Evolutionary conservation across 2,797 vertebrate species (phyloP).

Genomic region (Tenualosa ilisha): DNA sequence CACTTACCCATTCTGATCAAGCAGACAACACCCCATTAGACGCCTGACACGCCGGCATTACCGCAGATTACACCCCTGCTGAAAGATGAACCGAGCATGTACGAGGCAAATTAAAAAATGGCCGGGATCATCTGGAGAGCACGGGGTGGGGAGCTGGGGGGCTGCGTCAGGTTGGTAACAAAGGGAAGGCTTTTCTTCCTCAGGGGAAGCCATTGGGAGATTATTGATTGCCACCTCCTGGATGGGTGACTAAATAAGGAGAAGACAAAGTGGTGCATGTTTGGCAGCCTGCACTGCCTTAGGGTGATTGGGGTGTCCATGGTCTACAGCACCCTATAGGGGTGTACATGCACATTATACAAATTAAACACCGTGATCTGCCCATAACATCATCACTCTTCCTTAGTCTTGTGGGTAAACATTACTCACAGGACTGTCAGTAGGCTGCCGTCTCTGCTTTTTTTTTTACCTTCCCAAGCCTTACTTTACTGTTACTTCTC

Average conservation of each 20-base stretch:
- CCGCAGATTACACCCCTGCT: constrained; percentile 1
- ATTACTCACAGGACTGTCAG: neutral
- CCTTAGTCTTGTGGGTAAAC: neutral
- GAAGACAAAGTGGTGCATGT: neutral
- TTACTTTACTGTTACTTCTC: neutral
- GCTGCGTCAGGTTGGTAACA: neutral
- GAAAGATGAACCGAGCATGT: neutral
- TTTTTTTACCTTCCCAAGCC: neutral
- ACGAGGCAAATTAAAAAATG: neutral
- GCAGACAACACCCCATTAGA: constrained; percentile 15
- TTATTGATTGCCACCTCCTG: neutral
- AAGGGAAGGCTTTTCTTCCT: neutral
- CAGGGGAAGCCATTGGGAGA: neutral
- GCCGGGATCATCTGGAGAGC: neutral
- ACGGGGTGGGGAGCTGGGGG: neutral
- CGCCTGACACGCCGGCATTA: neutral
- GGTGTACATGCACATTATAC: neutral
- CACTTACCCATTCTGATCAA: constrained; percentile 11
- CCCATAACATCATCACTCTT: neutral
- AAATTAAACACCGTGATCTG: neutral
- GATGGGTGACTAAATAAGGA: neutral
- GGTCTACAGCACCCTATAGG: neutral
- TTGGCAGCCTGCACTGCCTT: neutral
- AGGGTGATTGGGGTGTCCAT: neutral
- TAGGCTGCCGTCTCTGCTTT: neutral